Base-by-base conservation (phyloP, 2,113 vertebrate genomes). In the Balaeniceps rex region DNA sequence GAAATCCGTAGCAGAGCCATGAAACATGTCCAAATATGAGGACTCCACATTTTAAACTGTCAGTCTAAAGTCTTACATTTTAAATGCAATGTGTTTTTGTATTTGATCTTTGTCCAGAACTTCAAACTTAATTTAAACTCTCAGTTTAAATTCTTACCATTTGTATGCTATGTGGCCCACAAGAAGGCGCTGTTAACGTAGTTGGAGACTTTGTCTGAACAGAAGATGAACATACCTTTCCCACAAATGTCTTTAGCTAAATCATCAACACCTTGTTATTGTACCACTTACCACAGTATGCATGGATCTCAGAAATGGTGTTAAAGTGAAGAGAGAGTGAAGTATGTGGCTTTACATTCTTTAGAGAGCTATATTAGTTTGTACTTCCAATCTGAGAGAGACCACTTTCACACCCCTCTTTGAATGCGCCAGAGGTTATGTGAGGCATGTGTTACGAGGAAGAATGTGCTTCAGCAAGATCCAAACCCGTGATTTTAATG, bases 261-360 rank as follows among this genome's bases (percentile, higher is more conserved):
- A 91, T 97, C 91, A 92, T 87, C 83, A 81, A 55, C 89, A 94
- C 93, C 88, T 94, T 90, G 80, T 92, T 94, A 87, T 68, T 94
- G 3, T 85, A 84, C 55, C 95, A 74, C 65, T 84, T 96, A 66
- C 64, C 28, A 34, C 21, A 90, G 61, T 19, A 40, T 54, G 55
- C 58, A 36, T 21, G n/a, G 72, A 69, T 91, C 82, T 88, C 77
- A 88, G 72, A 95, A 94, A 91, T 58, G 66, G 82, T 85, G 81
- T 92, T 96, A 89, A 90, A 97, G 65, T 77, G 84, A 94, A 86
- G 65, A 90, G 66, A 40, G 72, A 87, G 69, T 85, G 64, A 96
- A 92, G 87, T 64, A 81, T 86, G 90, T 66, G 49, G 40, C 46
- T 87, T 77, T 68, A 68, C 91, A 94, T 97, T 94, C 95, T 81